A percentile compares a stretch with the other conserved stretches of the same genome.
These are phyloP conservation scores for Bubalus kerabau DNA, from an alignment of 2,113 vertebrate genomes.

Conservation along the genomic window DNA sequence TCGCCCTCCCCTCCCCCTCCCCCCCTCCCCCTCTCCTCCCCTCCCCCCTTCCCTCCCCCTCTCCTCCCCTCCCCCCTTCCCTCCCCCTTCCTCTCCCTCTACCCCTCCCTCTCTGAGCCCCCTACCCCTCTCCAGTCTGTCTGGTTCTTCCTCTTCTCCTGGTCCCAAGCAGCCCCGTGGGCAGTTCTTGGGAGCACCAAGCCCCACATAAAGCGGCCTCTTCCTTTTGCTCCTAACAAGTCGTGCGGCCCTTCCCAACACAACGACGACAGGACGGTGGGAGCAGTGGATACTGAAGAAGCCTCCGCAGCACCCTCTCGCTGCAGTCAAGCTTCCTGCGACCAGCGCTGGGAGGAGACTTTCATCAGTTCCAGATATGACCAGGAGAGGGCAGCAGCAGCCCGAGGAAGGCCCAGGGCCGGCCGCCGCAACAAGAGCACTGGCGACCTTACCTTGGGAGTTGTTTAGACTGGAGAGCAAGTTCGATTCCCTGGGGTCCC, in stretches of 20 bases:
- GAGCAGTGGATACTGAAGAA: rapidly evolving
- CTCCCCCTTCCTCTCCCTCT: too few species aligned
- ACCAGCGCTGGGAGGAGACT: rapidly evolving
- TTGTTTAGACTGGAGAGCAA: rapidly evolving
- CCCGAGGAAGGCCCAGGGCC: neutral
- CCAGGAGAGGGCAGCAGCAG: slow-evolving; percentile 62
- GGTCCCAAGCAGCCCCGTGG: neutral
- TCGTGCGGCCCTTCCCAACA: rapidly evolving
- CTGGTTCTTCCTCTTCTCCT: neutral
- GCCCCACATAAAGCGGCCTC: neutral
- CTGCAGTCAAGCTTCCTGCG: rapidly evolving
- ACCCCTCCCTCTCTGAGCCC: neutral
- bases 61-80: neutral
- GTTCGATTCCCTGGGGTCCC: neutral
- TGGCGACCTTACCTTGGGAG: rapidly evolving
- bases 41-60: too few species aligned
- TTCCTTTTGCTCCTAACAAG: neutral
- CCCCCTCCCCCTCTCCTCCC: too few species aligned
- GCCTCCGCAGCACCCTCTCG: rapidly evolving
- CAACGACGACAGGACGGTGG: rapidly evolving
- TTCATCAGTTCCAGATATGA: neutral
- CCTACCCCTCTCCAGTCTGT: neutral
- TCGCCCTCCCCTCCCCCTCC: too few species aligned
- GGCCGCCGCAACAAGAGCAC: rapidly evolving
- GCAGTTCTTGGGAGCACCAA: neutral